Evolutionary conservation across 1,140 invertebrate species (phyloP), one percentile per base, ranked within the genome.

Genomic region (Apis dorsata): DNA sequence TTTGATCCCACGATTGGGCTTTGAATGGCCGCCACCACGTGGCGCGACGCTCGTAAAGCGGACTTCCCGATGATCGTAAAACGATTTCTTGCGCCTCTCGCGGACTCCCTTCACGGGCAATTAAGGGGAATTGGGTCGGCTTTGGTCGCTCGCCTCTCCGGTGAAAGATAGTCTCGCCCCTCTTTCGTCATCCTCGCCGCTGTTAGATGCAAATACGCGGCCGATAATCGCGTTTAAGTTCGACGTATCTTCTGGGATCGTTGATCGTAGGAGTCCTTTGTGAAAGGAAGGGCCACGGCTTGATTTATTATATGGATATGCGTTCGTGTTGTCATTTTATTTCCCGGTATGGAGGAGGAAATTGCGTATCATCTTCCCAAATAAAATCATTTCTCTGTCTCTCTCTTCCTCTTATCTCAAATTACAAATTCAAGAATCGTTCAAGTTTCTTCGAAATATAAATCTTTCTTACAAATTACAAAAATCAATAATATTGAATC

Each of bases 41-140:
- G 57, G 24, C 19, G 44, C 24, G 68, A 24, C 21, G 21, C 68
- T 51, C 44, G 68, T 55, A 71, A 71, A 74, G 49, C 57, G 57
- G 44, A 75, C 72, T 75, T 24, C 44, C 72, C 4, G 44, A 55
- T 12, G 51, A 72, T 72, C 51, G 70, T 55, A 75, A 75, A 49
- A 62, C 59, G 59, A 75, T 62, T 75, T 75, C 72, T 62, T 49
- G 57, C 72, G 72, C 34, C 70, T 72, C 51, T 28, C 70, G 34
- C 57, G 72, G 51, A 49, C 34, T 62, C 72, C 57, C 59, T 74
- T 44, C 57, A n/a, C 34, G 57, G 21, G 28, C 59, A 75, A 75
- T 75, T 60, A 72, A 53, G 49, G 51, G 13, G 44, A 75, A 75
- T 75, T 62, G 72, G 72, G 72, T 75, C 70, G 51, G 51, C 70